Evolutionary conservation across 2,797 vertebrate species (phyloP).

Genomic region (Acanthurus leucopareius): DNA sequence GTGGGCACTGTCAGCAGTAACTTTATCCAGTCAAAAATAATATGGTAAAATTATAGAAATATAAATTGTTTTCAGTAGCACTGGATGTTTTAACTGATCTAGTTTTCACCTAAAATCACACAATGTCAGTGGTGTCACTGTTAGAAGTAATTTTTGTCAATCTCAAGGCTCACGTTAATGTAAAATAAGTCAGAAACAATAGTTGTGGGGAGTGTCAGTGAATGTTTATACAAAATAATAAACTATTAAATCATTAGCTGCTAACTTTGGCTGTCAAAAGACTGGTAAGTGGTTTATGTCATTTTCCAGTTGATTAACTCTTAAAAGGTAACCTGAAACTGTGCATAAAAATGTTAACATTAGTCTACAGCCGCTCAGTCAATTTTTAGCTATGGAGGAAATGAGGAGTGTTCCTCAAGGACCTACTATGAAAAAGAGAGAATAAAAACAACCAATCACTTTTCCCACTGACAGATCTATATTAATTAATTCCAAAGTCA

Average conservation of each 20-base stretch:
- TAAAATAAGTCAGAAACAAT: neutral
- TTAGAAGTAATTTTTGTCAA: neutral
- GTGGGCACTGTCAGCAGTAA: neutral
- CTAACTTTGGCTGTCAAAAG: neutral
- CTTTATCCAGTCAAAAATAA: neutral
- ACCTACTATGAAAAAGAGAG: neutral
- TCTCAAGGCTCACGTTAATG: neutral
- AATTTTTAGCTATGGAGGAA: too few relatives aligned
- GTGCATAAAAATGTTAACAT: too few relatives aligned
- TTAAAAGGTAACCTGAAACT: too few relatives aligned
- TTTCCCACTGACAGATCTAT: neutral
- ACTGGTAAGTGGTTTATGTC: too few relatives aligned
- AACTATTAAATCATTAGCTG: neutral
- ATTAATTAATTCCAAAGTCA: conserved; percentile 18
- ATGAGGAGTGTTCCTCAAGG: neutral
- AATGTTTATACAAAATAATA: neutral
- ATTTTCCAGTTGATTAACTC: too few relatives aligned
- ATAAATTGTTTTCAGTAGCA: neutral
- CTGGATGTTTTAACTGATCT: neutral
- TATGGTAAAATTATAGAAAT: neutral
- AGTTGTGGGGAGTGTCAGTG: neutral
- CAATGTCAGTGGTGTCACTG: neutral
- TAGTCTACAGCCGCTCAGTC: too few relatives aligned
- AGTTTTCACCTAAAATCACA: neutral
- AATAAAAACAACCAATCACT: neutral